Base-by-base conservation (phyloP, 2,888 invertebrate genomes). In the Pachliopta kotzebuea region DNA sequence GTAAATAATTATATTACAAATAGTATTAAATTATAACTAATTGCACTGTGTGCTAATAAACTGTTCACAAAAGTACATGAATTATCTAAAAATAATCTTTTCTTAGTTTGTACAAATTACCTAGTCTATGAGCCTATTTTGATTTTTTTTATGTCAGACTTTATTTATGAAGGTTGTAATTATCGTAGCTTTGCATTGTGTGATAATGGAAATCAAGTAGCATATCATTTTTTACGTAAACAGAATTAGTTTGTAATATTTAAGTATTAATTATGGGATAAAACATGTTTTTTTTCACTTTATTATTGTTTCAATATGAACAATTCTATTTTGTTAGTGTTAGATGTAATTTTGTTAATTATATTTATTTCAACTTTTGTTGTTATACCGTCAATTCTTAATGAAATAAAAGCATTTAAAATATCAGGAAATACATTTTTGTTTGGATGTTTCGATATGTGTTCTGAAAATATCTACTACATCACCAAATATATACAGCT, bases 81-180 rank as follows among this genome's bases (percentile, higher is more conserved):
- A 56, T 21, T 14, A 31, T 37, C 31, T 49, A 50, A 37, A 37
- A 52, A 24, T 56, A 24, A 20, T 26, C 42, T 71, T 65, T 60
- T 65, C 65, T 45, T 65, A 45, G 64, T 58, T 70, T 71, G 73
- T 77, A 77, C 73, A 76, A 76, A 72, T 57, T 65, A 61, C 63
- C 76, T 76, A 74, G 76, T 76, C 75, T 71, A 65, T 69, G 67
- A 67, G 67, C 68, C 67, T 68, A 68, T 69, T 74, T 65, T 74
- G 68, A 65, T 65, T 55, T 65, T 65, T 63, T 55, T 55, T 55
- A 29, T n/a, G 9, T 52, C 14, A 52, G 23, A 52, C 50, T 52
- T 52, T 52, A 14, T 52, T 49, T n/a, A 52, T 52, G 23, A 11
- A 52, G 50, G 20, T 52, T 52, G 21, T 3, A 23, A 52, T 45